Base-by-base conservation (phyloP, 2,797 vertebrate species). In the Cyclopterus lumpus region DNA sequence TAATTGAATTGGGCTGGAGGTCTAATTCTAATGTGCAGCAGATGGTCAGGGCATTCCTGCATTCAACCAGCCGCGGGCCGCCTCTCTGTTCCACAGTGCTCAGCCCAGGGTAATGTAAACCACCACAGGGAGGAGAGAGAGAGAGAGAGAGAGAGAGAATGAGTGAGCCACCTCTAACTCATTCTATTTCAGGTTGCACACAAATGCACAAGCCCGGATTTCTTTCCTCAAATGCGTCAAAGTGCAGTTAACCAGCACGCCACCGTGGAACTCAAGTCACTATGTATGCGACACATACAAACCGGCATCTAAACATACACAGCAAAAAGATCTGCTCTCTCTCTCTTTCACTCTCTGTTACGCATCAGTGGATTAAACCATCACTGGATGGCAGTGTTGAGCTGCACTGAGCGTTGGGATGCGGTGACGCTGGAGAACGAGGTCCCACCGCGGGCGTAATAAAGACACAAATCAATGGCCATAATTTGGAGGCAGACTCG, bases 361-460 rank as follows among this genome's bases (percentile, higher is more conserved):
- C 42, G 65, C 67, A 66, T 5, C 62, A 30, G 61, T 62, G 77
- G 73, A 44, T 30, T 5, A 7, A 73, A 38, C 34, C 70, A 67
- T 61, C 93, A 94, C 93, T 93, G 88, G 95, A 93, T 92, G 95
- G 94, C 94, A 95, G 93, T 95, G 88, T 95, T 95, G 94, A 92
- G 92, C 93, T 70, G 65, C 81, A 76, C 73, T 83, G 44, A 44
- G 75, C 51, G 36, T 20, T 1, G 54, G 49, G 46, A 34, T 30
- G 32, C n/a, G 71, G 80, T 57, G 73, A 75, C 20, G 69, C 54
- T 60, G 77, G 84, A 77, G 88, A 81, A 87, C 77, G 75, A 79
- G 78, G 80, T 85, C 86, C 72, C 74, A 85, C 84, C 85, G 83
- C 91, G 92, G 90, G 91, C 87, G 89, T 91, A 91, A 95, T 94